Evolutionary conservation across 2,113 vertebrate species (phyloP), one percentile per base, ranked within the genome.

Genomic region (Leptosomus discolor): DNA sequence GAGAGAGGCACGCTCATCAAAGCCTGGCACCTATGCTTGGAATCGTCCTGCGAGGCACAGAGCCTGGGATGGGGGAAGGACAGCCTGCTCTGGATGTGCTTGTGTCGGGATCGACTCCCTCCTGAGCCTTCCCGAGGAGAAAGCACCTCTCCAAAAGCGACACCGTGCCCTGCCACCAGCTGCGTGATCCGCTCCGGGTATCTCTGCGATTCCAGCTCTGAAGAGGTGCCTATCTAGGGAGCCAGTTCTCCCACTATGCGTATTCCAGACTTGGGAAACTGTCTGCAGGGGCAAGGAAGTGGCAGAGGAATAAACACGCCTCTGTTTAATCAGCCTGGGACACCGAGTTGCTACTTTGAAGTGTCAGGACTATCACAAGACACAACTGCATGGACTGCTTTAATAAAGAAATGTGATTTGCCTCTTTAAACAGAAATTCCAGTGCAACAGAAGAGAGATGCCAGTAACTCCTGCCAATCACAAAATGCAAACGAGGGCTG

Each of bases 181-280:
- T 18, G 9, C 1, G 5, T 12, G 37, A 83, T 57, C 67, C 50
- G 8, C 73, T 63, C 71, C 16, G 81, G 61, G 69, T 8, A 13
- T 46, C 60, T 23, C 71, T 5, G 43, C 3, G 34, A 45, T 46
- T 73, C 37, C 58, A 85, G 90, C 56, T 50, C 88, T 54, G 41
- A 63, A 63, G 41, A 71, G 12, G 57, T 6, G 65, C 45, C 79
- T 75, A 4, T 5, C 56, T 53, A 45, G 29, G 77, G 73, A 96
- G 96, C 83, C 94, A 89, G 92, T 82, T 95, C 69, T 95, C 91
- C 91, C 48, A n/a, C 91, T 94, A 1, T 79, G 73, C 30, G 13
- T 85, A 86, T 91, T 81, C 69, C 91, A 78, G 51, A 81, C 84
- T 94, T 87, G 95, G 83, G 48, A 91, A 95, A 92, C 60, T 61